A percentile compares a stretch with the other conserved stretches of the same genome.
These are phyloP conservation scores for Azorinus chamasolen DNA, from an alignment of 2,888 invertebrate species.

Conservation along the genomic window DNA sequence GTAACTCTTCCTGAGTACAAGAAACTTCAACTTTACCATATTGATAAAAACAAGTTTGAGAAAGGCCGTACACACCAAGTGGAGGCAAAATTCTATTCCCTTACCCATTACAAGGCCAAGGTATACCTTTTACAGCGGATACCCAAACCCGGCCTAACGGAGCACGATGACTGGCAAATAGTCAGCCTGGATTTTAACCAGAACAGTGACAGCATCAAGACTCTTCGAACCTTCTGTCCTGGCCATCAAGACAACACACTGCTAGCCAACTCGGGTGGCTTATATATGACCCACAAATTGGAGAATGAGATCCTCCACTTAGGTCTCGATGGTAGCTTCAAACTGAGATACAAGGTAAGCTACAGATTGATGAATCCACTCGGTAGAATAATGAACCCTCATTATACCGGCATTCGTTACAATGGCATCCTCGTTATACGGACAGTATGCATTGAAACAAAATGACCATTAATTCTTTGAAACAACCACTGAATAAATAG, in stretches of 20 bases:
- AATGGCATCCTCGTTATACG: no score
- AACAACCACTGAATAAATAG: no score
- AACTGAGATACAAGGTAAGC: constrained; percentile 36
- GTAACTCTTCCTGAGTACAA: constrained; percentile 40
- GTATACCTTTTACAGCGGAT: constrained; percentile 41
- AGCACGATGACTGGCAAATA: constrained; percentile 41
- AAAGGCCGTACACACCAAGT: constrained; percentile 28
- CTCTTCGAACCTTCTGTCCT: constrained; percentile 31
- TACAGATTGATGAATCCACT: no score
- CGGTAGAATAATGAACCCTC: no score
- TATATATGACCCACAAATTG: constrained; percentile 49
- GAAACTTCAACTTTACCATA: constrained; percentile 38
- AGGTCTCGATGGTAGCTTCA: constrained; percentile 45
- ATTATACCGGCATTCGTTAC: no score
- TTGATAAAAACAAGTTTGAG: constrained; percentile 30
- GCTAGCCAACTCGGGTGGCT: constrained; percentile 32
- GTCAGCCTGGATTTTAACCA: constrained; percentile 33
- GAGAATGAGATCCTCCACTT: constrained; percentile 48
- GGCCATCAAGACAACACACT: constrained; percentile 50
- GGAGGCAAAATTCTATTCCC: constrained; percentile 41
- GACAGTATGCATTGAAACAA: no score
- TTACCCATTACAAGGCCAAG: constrained; percentile 36
- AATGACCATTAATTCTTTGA: no score
- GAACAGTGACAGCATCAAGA: constrained; percentile 9
- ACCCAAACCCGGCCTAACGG: constrained; percentile 15